Evolutionary conservation across 2,888 invertebrate species (phyloP).

Genomic region (Sarcophaga rosellei): DNA sequence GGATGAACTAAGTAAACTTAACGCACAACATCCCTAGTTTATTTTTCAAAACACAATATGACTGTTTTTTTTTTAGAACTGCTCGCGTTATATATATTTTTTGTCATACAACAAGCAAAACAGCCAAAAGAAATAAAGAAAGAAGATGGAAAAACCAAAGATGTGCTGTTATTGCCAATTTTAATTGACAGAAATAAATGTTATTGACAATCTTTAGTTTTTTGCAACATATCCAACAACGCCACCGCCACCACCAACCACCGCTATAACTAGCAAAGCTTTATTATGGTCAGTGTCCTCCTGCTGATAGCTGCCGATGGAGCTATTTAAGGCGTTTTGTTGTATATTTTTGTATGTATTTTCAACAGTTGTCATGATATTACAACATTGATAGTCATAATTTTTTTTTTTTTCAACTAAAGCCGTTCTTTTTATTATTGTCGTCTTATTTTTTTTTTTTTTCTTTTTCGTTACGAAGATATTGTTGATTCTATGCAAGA

Average conservation of each 20-base stretch:
- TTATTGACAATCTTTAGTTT: constrained; percentile 69
- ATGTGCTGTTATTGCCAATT: constrained; percentile 67
- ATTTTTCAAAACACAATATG: too few species aligned
- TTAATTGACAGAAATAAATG: constrained; percentile 72
- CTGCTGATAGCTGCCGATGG: background rate
- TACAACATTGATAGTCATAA: constrained; percentile 65
- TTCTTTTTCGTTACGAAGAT: background rate
- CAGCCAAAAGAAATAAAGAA: too few species aligned
- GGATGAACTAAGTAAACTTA: background rate
- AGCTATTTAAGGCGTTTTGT: constrained; percentile 58
- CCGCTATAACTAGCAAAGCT: constrained; percentile 3
- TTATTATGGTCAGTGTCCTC: constrained; percentile 18
- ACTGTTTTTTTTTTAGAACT: constrained; percentile 29
- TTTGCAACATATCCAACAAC: background rate
- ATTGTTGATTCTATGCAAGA: background rate
- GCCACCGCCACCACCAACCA: background rate
- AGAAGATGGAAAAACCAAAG: constrained; percentile 6
- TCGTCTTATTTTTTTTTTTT: background rate
- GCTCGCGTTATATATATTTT: constrained; percentile 40
- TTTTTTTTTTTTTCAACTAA: constrained; percentile 33
- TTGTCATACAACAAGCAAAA: constrained; percentile 42
- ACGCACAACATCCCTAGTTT: background rate
- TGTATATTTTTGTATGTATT: constrained; percentile 22
- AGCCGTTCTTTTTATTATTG: background rate
- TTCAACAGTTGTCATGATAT: constrained; percentile 64